These are phyloP conservation scores for Ambastaia sidthimunki DNA, from an alignment of 2,797 vertebrate species.

Conservation along the genomic window DNA sequence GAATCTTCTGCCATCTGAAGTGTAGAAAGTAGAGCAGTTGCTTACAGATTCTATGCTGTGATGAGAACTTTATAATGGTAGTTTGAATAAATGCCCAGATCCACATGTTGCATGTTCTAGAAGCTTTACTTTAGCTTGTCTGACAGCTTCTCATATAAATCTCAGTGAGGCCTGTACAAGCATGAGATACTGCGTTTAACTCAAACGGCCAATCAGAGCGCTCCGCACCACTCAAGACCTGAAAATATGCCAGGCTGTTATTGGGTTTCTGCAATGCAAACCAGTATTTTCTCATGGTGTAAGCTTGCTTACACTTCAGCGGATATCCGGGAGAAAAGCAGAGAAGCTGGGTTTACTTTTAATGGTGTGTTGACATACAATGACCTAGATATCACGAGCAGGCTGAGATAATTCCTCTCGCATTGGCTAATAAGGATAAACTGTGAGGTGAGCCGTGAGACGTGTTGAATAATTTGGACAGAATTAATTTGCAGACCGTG, in stretches of 20 bases:
- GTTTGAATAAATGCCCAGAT: constrained; percentile 40
- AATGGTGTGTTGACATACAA: constrained; percentile 60
- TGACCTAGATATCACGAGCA: constrained; percentile 63
- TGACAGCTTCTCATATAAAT: constrained; percentile 43
- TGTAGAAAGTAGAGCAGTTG: constrained; percentile 39
- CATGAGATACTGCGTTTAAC: constrained; percentile 16
- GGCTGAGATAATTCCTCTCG: constrained; percentile 65
- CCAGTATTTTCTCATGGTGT: constrained; percentile 64
- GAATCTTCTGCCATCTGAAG: constrained; percentile 38
- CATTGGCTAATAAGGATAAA: constrained; percentile 73
- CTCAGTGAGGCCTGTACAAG: background rate
- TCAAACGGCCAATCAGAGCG: constrained; percentile 25
- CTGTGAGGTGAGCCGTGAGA: constrained; percentile 67
- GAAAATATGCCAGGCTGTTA: constrained; percentile 52
- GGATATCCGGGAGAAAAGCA: constrained; percentile 53
- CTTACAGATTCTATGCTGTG: constrained; percentile 7
- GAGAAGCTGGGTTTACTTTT: constrained; percentile 49
- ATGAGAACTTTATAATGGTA: constrained; percentile 36
- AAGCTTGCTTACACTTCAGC: constrained; percentile 50
- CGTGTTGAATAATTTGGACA: constrained; percentile 67
- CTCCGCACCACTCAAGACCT: constrained; percentile 10
- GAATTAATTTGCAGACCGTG: constrained; percentile 70
- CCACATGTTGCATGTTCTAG: constrained; percentile 35
- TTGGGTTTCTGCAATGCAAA: constrained; percentile 56
- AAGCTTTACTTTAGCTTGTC: constrained; percentile 16